Conservation (phyloP, 2,888 invertebrate species). For the Imbricaverruca yamaguchii region DNA sequence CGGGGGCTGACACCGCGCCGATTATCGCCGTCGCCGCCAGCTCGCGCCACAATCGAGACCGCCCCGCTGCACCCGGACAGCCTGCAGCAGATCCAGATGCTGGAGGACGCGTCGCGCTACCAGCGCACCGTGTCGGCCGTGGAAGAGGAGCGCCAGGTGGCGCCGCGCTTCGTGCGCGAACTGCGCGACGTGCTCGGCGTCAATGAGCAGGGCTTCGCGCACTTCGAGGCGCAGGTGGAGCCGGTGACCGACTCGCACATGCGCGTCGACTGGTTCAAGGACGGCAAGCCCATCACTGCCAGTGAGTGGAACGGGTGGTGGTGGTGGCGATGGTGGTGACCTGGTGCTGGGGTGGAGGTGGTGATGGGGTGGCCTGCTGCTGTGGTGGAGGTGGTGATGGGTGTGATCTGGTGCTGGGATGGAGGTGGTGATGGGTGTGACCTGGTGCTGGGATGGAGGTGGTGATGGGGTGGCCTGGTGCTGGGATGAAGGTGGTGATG, state of each 20-base stretch:
- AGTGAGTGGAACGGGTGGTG: slow-evolving; percentile 45
- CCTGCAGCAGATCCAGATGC: slow-evolving; percentile 34
- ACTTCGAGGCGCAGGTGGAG: slow-evolving; percentile 85
- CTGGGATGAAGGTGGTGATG: too few relatives aligned
- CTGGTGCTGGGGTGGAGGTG: too few relatives aligned
- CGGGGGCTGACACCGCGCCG: too few relatives aligned
- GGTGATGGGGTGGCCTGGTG: too few relatives aligned
- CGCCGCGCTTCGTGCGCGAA: slow-evolving; percentile 80
- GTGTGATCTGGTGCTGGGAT: too few relatives aligned
- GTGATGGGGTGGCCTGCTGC: too few relatives aligned
- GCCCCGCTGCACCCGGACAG: slow-evolving; percentile 85
- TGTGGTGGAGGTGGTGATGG: too few relatives aligned
- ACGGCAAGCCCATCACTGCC: slow-evolving; percentile 86
- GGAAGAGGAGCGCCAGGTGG: slow-evolving; percentile 65
- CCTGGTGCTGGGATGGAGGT: too few relatives aligned
- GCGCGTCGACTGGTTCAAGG: slow-evolving; percentile 93
- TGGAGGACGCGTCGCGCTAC: slow-evolving; percentile 60
- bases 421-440: too few relatives aligned
- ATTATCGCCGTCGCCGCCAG: slow-evolving; percentile 37
- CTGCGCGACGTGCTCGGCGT: slow-evolving; percentile 77
- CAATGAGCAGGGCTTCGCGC: slow-evolving; percentile 83
- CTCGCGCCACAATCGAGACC: slow-evolving; percentile 74
- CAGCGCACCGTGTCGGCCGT: slow-evolving; percentile 69
- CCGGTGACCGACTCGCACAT: slow-evolving; percentile 88
- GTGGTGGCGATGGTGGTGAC: too few relatives aligned